phyloP scores from a whole-genome alignment of 1,140 invertebrate species.

The Tetramorium simillimum region DNA sequence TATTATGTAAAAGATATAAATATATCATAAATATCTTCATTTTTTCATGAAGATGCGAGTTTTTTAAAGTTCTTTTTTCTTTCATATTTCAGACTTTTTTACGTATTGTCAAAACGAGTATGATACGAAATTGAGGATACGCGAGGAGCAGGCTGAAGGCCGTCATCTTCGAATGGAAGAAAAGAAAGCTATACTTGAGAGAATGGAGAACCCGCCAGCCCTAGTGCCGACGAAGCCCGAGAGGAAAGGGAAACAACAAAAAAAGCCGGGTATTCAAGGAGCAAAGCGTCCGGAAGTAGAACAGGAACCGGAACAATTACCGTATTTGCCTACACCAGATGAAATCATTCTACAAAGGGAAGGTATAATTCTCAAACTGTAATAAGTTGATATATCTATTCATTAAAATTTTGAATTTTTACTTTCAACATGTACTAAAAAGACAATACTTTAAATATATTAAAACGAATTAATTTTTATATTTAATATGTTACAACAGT shows the following conservation, averaged over 20 bases:
- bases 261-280: constrained; percentile 23
- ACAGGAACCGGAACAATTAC: constrained; percentile 70
- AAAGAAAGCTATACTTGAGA: constrained; percentile 74
- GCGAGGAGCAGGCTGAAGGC: constrained; percentile 75
- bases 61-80: not conserved
- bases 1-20: not conserved
- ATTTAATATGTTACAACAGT: not conserved
- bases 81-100: constrained; percentile 69
- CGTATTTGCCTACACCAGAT: constrained; percentile 76
- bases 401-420: not conserved
- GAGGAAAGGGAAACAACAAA: constrained; percentile 26
- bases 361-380: constrained; percentile 58
- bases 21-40: not conserved
- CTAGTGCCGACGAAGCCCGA: constrained; percentile 30
- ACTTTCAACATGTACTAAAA: not conserved
- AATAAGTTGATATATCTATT: not conserved
- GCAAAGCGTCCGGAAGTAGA: constrained; percentile 69
- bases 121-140: constrained; percentile 66
- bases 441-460: not conserved
- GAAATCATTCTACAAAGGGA: constrained; percentile 75
- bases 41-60: not conserved
- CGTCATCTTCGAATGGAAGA: constrained; percentile 75
- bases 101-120: constrained; percentile 71
- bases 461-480: not conserved
- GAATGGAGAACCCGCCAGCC: constrained; percentile 72